phyloP scores from a whole-genome alignment of 2,113 vertebrate species.

The Alethe diademata region DNA sequence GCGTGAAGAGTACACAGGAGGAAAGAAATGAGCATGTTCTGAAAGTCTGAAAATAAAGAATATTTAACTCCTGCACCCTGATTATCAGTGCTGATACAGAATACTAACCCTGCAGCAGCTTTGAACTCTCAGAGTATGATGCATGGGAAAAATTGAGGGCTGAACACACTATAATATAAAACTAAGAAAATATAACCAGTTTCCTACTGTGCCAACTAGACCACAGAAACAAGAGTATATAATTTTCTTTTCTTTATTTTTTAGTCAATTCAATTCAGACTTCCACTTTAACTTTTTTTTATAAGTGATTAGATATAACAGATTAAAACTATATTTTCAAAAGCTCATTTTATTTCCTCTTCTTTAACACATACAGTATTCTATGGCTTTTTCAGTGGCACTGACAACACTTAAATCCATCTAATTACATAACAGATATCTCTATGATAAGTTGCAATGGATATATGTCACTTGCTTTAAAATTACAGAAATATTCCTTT shows the following conservation, averaged over 20 bases:
- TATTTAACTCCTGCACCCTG: not conserved
- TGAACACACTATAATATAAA: not conserved
- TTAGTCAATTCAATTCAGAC: not conserved
- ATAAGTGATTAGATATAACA: accelerated
- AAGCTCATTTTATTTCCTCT: not conserved
- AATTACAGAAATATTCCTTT: not conserved
- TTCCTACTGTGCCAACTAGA: not conserved
- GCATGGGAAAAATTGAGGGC: not conserved
- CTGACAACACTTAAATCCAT: not conserved
- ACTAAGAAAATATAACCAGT: not conserved
- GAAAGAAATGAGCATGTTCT: not conserved
- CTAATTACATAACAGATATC: not conserved
- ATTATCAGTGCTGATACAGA: not conserved
- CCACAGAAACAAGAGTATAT: not conserved
- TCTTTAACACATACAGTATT: not conserved
- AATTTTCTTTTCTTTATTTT: no score
- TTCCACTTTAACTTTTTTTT: not conserved
- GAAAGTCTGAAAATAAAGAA: not conserved
- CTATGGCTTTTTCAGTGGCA: not conserved
- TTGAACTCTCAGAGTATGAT: not conserved
- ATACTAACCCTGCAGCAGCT: not conserved
- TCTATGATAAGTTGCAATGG: not conserved
- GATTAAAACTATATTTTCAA: not conserved
- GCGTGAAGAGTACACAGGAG: not conserved
- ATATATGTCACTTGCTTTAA: not conserved